Base-by-base conservation (phyloP, 2,797 vertebrate species). In the Chromis chromis region DNA sequence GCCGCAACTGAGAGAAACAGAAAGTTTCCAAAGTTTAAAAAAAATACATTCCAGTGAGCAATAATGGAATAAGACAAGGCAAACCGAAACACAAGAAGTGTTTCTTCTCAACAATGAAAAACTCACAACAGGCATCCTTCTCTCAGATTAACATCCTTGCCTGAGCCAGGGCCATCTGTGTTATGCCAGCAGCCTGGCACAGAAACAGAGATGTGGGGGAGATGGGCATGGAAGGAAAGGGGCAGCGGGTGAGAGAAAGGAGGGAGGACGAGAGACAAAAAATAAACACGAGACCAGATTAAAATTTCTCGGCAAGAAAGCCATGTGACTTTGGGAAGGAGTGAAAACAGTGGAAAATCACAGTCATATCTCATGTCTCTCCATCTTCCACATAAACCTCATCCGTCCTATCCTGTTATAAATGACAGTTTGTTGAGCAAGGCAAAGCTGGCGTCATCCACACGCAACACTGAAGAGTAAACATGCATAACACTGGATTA, bases 131-230 rank as follows among this genome's bases (percentile, higher is more conserved):
- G 71, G 61, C 76, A 83, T 86, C 80, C 36, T 79, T 78, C 65
- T 86, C 74, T 76, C 63, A 80, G 82, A 90, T 89, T 86, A 90
- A 87, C 88, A 90, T 88, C 87, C 65, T 19, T 71, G 79, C 70
- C 76, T 75, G 78, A 86, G 86, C 84, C 79, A 88, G 56, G 70
- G 79, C 88, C 91, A 89, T 91, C 89, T 91, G 91, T 86, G 86
- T 84, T 85, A 79, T 83, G 83, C 81, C 88, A 89, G 81, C 50
- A 78, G 73, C 75, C 76, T 89, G 86, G 87, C 86, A 86, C 42
- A 57, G 61, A 79, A 57, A 86, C 73, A 71, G 70, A 86, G 56
- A 86, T 70, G 82, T 84, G 72, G 67, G 79, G 81, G 76, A 86
- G 84, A 88, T 55, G 71, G 70, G 74, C 31, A 82, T 33, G 46